Conservation (phyloP, 2,888 invertebrate species). For the Stramonita haemastoma region DNA sequence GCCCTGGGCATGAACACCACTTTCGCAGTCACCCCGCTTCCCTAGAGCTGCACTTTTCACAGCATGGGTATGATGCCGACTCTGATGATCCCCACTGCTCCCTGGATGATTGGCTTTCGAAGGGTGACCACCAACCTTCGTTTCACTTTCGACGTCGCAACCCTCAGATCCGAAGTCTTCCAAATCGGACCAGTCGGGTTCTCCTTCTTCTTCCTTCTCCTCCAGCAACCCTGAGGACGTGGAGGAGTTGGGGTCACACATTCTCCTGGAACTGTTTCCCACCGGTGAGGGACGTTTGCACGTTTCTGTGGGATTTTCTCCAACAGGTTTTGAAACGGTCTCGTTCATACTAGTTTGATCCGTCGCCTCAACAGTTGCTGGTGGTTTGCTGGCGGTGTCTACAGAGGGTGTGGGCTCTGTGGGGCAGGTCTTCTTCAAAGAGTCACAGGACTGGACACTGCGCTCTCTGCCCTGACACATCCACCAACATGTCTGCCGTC, state of each 20-base stretch:
- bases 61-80: background rate
- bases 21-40: background rate
- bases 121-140: background rate
- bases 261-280: no score
- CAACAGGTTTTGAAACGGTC: background rate
- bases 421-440: background rate
- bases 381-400: background rate
- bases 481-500: background rate
- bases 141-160: background rate
- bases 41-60: background rate
- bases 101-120: background rate
- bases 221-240: background rate
- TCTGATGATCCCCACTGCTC: background rate
- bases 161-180: background rate
- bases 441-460: background rate
- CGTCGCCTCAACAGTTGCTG: background rate
- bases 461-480: background rate
- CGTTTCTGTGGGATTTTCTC: background rate
- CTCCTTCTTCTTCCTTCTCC: background rate
- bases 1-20: background rate
- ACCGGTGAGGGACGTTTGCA: background rate
- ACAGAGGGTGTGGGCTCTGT: background rate
- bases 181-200: conserved; percentile 33
- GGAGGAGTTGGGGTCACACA: no score
- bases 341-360: background rate